phyloP scores from a whole-genome alignment of 1,140 invertebrate species.

The Frieseomelitta varia region DNA sequence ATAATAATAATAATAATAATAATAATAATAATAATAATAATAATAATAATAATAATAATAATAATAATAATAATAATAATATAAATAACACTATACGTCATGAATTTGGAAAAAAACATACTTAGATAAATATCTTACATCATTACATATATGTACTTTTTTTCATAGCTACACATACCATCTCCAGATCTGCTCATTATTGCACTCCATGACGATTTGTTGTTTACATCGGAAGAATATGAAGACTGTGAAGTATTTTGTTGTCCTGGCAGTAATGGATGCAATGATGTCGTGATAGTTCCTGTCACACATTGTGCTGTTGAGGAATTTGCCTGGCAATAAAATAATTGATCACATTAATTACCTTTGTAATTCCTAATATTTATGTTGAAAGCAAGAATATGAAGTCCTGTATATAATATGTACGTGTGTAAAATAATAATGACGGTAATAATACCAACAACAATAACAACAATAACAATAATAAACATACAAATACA shows the following conservation, averaged over 20 bases:
- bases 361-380: not conserved
- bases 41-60: no score
- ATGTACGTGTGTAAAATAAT: not conserved
- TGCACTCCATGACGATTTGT: constrained; percentile 84
- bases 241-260: constrained; percentile 75
- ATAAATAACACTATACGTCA: not conserved
- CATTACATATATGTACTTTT: not conserved
- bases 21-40: no score
- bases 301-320: constrained; percentile 78
- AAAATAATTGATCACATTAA: constrained; percentile 19
- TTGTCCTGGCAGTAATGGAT: constrained; percentile 78
- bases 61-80: no score
- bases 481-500: no score
- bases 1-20: no score
- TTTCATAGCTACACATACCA: constrained; percentile 46
- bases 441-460: not conserved
- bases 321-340: constrained; percentile 76
- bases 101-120: not conserved
- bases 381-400: not conserved
- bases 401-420: not conserved
- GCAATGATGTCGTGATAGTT: constrained; percentile 75
- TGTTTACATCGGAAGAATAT: constrained; percentile 77
- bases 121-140: not conserved
- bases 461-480: no score
- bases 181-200: constrained; percentile 83